Evolutionary conservation across 1,140 invertebrate genomes (phyloP), one percentile per base, ranked within the genome.

Genomic region (Metaphire vulgaris): DNA sequence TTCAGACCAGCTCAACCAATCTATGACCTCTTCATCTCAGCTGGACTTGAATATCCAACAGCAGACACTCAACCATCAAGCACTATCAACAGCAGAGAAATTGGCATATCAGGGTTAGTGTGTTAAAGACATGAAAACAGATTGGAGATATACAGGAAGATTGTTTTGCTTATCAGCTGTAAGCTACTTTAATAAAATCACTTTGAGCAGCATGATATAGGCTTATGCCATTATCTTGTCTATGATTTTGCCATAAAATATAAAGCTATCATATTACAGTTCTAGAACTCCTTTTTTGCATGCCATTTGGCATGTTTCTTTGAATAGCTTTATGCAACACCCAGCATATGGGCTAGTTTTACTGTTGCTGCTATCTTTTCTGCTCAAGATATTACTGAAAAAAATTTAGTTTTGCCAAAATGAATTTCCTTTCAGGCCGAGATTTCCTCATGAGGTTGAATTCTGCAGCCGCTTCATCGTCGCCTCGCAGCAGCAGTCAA

Each of bases 361-460:
- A n/a, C n/a, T n/a, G n/a, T n/a, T n/a, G n/a, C n/a, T n/a, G n/a
- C n/a, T n/a, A n/a, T n/a, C n/a, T n/a, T n/a, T n/a, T n/a, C n/a
- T n/a, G n/a, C n/a, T n/a, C n/a, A n/a, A n/a, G n/a, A n/a, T n/a
- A n/a, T n/a, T n/a, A n/a, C n/a, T n/a, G n/a, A n/a, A n/a, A n/a
- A n/a, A n/a, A n/a, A n/a, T n/a, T n/a, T n/a, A n/a, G n/a, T n/a
- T n/a, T n/a, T n/a, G 34, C 26, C 26, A 66, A 67, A 16, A 14
- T 41, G 21, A 31, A 33, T n/a, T 30, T 26, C 2, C 71, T 15
- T 76, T 26, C 70, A 87, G 86, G 86, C n/a, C 80, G 83, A 69
- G 83, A 84, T 28, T 78, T 87, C 2, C 79, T 86, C 69, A 79
- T 78, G n/a, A 80, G 83, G 28, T 77, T 87, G 56, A 83, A 85